Evolutionary conservation across 2,888 invertebrate species (phyloP).

Genomic region (Nomada goodeniana): DNA sequence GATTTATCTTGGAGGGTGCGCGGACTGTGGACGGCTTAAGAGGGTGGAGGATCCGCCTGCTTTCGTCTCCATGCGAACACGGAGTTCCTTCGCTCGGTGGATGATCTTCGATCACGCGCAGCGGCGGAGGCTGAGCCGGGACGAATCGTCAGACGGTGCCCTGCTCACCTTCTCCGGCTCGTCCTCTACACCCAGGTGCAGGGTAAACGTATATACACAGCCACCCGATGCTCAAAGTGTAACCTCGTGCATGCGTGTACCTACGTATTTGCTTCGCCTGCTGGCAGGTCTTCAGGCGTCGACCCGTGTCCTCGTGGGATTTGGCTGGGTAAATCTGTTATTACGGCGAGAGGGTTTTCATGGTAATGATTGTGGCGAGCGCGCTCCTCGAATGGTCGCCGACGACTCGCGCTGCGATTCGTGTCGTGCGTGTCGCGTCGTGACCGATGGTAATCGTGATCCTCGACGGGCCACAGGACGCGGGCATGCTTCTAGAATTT

Average conservation of each 20-base stretch:
- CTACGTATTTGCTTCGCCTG: slow-evolving; percentile 28
- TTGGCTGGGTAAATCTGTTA: slow-evolving; percentile 53
- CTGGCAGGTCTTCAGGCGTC: slow-evolving; percentile 30
- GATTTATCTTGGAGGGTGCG: slow-evolving; percentile 74
- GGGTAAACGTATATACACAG: slow-evolving; percentile 4
- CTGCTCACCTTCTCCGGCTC: not conserved
- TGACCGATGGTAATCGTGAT: not conserved
- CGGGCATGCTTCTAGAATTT: not conserved
- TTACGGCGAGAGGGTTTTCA: slow-evolving; percentile 44
- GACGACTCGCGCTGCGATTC: too few relatives aligned
- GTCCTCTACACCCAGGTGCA: not conserved
- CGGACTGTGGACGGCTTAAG: slow-evolving; percentile 72
- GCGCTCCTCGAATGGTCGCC: not conserved
- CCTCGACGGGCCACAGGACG: not conserved
- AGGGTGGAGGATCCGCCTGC: slow-evolving; percentile 59
- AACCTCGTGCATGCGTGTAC: slow-evolving; percentile 15
- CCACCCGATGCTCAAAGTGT: not conserved
- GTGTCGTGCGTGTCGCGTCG: too few relatives aligned
- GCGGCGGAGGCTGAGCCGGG: not conserved
- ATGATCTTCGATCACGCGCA: slow-evolving; percentile 48
- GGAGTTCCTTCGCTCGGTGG: slow-evolving; percentile 33
- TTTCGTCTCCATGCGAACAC: slow-evolving; percentile 45
- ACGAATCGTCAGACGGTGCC: slow-evolving; percentile 21
- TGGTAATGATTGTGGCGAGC: slow-evolving; percentile 25
- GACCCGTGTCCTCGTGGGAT: slow-evolving; percentile 42